Percentiles rank a stretch among this genome's conserved stretches.
Conservation (phyloP, 37 sponge, comb jelly and placozoan genomes). For the Beroe forskalii region DNA sequence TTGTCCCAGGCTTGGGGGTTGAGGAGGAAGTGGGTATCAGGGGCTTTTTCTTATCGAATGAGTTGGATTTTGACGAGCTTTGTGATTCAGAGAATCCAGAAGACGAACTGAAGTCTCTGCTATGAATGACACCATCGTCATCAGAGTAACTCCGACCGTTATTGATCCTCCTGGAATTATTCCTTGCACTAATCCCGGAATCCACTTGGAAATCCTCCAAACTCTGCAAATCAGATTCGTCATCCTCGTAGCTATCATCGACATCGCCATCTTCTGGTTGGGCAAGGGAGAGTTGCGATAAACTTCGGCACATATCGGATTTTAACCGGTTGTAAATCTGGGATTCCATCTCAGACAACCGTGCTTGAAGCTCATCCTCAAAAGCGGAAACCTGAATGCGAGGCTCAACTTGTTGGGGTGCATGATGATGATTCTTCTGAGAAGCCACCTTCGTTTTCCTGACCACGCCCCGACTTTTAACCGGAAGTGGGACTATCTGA, state of each 20-base stretch:
- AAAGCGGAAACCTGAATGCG: background rate
- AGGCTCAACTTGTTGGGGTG: too few relatives aligned
- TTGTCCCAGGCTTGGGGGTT: background rate
- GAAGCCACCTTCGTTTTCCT: background rate
- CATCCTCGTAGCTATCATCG: background rate
- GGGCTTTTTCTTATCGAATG: background rate
- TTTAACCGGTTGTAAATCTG: slow-evolving; percentile 17
- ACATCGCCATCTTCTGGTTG: background rate
- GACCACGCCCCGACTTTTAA: background rate
- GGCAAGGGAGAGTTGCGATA: background rate
- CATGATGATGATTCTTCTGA: too few relatives aligned
- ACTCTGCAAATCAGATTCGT: background rate
- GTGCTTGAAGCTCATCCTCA: background rate
- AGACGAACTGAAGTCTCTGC: slow-evolving; percentile 7
- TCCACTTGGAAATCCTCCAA: background rate
- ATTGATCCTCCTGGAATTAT: background rate
- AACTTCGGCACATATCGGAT: slow-evolving; percentile 7
- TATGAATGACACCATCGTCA: background rate
- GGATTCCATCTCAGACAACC: background rate
- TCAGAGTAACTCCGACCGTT: background rate
- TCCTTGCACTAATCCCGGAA: background rate
- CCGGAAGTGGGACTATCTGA: background rate
- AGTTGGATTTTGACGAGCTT: background rate
- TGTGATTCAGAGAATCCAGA: slow-evolving; percentile 5
- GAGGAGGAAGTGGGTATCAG: background rate